Base-by-base conservation (phyloP, 2,797 vertebrate genomes). In the Luscinia megarhynchos region DNA sequence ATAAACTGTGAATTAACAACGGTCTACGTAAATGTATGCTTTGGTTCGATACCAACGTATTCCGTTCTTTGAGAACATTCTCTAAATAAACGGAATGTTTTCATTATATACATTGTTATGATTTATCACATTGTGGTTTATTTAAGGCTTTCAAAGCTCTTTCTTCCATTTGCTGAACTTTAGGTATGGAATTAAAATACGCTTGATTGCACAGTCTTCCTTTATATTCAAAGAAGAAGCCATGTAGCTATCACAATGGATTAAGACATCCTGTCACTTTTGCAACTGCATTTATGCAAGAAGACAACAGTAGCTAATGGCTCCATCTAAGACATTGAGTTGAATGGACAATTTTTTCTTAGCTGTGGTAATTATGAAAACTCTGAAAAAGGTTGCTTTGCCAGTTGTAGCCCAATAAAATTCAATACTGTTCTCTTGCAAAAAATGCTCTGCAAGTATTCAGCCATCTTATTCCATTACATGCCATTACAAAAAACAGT, bases 281-380 rank as follows among this genome's bases (percentile, higher is more conserved):
- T 94, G 92, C 92, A 94, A 95, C 83, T 82, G 90, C 93, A 87
- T 95, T 97, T 97, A 97, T 96, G 91, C 96, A 98, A 92, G 86
- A 93, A 95, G 96, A 97, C 97, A 97, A 93, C 95, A 87, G 95
- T 85, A 95, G 90, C 96, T 97, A 97, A 96, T 95, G 96, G 94
- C 67, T 94, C 93, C 76, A 75, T 79, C 89, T 73, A 41, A 96
- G 94, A 97, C 85, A 74, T 46, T 97, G 84, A 96, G 70, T 68
- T 90, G 96, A 97, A 95, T 69, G 93, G 97, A 97, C 97, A 97
- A 90, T 87, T 94, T 97, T 96, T 97, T 95, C 89, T 68, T 92
- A 95, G 94, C 82, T 83, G 70, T 84, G 63, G 81, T 94, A 96
- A 93, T 96, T 94, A 94, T 77, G 63, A 84, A 87, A 81, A 88